Evolutionary conservation across 1,140 invertebrate genomes (phyloP), one percentile per base, ranked within the genome.

Genomic region (Oedothorax gibbosus): DNA sequence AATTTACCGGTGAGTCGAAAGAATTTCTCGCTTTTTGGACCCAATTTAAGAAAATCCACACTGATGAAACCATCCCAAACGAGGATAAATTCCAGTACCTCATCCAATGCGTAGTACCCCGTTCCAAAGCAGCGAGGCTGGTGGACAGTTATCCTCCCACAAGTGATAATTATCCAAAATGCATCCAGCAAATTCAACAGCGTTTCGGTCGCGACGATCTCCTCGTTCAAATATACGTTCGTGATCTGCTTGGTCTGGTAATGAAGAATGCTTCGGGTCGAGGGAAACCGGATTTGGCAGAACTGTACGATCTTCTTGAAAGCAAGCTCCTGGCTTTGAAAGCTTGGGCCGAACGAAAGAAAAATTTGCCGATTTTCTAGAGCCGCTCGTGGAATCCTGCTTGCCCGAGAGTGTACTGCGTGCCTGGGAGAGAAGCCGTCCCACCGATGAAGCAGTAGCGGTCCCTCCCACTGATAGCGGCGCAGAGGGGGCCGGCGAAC

Each of bases 31-130:
- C n/a, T n/a, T n/a, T n/a, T n/a, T n/a, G n/a, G n/a, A n/a, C n/a
- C n/a, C n/a, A n/a, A n/a, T n/a, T n/a, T n/a, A n/a, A n/a, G n/a
- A n/a, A n/a, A n/a, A n/a, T n/a, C 11, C 15, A 14, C 51, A 50
- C 12, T 4, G 66, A 15, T 69, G 66, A 50, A 8, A 5, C 35
- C 15, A 49, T 75, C 14, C 4, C 4, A 15, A 21, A 57, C 15
- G 15, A 15, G 3, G 54, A 75, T 11, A 57, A 60, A 18, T 60
- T 75, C 14, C 54, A 75, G 14, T 60, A 75, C 54, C n/a, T 75
- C 11, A 20, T 56, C 0, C 10, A 75, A 57, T 57, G 3, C 0
- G 10, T 75, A 14, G 20, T 75, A 14, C 20, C 54, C 12, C 9
- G 21, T 11, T 21, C 53, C n/a, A 73, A 20, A 57, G 20, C 54